Conservation (phyloP, 2,797 vertebrate species). For the Spinus pinus region DNA sequence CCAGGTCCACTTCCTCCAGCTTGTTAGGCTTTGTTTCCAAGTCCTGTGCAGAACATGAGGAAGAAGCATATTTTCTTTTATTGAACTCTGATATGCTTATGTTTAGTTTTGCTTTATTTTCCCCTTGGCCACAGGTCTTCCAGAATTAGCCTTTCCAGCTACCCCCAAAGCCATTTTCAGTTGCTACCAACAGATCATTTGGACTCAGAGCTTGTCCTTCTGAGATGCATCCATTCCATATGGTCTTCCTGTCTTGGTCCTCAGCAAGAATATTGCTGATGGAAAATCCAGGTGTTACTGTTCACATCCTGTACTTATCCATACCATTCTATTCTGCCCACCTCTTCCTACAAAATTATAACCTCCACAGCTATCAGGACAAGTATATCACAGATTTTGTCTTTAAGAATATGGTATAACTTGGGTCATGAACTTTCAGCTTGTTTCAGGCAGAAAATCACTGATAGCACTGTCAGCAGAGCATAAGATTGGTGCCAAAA, state of each 20-base stretch:
- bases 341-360: background rate
- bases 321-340: background rate
- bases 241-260: background rate
- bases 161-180: background rate
- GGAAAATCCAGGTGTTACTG: background rate
- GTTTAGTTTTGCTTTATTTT: background rate
- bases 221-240: background rate
- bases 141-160: background rate
- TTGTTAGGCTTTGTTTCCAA: slow-evolving; percentile 74
- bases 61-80: background rate
- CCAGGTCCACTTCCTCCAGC: slow-evolving; percentile 87
- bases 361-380: background rate
- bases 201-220: background rate
- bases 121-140: background rate
- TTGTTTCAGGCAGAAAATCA: background rate
- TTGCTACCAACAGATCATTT: background rate
- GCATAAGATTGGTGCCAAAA: background rate
- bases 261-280: background rate
- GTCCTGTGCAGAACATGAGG: slow-evolving; percentile 72
- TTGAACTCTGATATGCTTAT: background rate
- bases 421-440: background rate
- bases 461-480: background rate
- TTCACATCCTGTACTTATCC: background rate
- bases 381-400: background rate
- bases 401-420: background rate